Evolutionary conservation across 2,113 vertebrate species (phyloP).

Genomic region (Brachyhypopomus gauderio): DNA sequence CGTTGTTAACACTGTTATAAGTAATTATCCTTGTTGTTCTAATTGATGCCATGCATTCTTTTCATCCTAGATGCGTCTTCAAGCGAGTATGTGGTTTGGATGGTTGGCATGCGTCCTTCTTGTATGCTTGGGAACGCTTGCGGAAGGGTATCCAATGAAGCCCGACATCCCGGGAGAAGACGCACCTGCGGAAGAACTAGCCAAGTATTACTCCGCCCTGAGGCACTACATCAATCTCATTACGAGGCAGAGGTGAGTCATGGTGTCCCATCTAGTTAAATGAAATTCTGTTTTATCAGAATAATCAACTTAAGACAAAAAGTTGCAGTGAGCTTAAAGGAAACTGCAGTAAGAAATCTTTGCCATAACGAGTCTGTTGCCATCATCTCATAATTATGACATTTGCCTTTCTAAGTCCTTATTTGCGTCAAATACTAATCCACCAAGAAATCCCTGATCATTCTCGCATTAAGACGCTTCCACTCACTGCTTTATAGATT

Average conservation of each 20-base stretch:
- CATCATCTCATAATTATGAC: slow-evolving; percentile 14
- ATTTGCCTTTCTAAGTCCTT: slow-evolving; percentile 26
- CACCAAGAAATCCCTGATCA: slow-evolving; percentile 34
- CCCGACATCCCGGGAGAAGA: slow-evolving; percentile 94
- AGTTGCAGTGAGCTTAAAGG: background rate
- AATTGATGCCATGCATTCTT: background rate
- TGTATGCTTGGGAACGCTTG: slow-evolving; percentile 84
- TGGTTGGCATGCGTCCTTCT: slow-evolving; percentile 84
- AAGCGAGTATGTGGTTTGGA: slow-evolving; percentile 82
- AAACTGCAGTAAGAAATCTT: background rate
- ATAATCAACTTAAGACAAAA: no score
- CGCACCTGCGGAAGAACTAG: slow-evolving; percentile 91
- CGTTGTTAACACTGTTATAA: no score
- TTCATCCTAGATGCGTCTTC: slow-evolving; percentile 82
- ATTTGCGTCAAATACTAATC: slow-evolving; percentile 43
- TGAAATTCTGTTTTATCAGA: no score
- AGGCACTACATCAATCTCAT: slow-evolving; percentile 99
- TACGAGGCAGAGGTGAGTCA: slow-evolving; percentile 92
- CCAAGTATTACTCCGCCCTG: slow-evolving; percentile 96
- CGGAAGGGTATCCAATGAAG: slow-evolving; percentile 93
- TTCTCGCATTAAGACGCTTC: slow-evolving; percentile 43
- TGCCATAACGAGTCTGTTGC: slow-evolving; percentile 11
- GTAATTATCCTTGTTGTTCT: no score
- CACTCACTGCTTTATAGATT: slow-evolving; percentile 32
- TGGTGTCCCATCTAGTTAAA: no score